Base-by-base conservation (phyloP, 2,888 invertebrate species). In the Nephrotoma appendiculata region DNA sequence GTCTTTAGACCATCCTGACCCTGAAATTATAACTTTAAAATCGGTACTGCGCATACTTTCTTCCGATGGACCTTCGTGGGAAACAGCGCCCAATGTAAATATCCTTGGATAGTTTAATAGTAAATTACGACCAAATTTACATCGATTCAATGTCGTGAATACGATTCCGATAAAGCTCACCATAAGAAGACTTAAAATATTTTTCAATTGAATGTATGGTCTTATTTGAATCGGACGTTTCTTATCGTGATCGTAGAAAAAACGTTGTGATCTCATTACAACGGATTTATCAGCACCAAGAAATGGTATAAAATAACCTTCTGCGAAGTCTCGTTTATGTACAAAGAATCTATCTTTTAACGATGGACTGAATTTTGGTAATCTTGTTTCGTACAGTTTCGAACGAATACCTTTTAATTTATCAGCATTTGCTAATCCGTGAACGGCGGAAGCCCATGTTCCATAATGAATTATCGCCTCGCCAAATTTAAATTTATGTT, bases 401-500 rank as follows among this genome's bases (percentile, higher is more conserved):
- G 92, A 91, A 45, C 98, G 93, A 9, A 98, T 90, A 0, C 91
- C 91, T 5, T 92, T 91, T 87, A 98, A 90, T 89, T 97, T 95
- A 86, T 92, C 88, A 1, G 91, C 89, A 90, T 95, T 92, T 0
- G 95, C 94, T 86, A 98, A 89, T 0, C 97, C 95, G 90, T 97
- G 92, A 5, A 99, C 94, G 0, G 96, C 94, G 0, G 98, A 98
- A 90, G 97, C 95, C 95, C 97, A 98, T 0, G 99, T 99, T 12
- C 96, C 98, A 90, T 94, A 96, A 92, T 99, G 95, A 71, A 96
- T 89, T 5, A 90, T 88, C 0, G 95, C 92, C 6, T 93, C 94
- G 1, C 88, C 88, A 12, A 86, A 71, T 0, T 88, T 87, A 2
- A 41, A 5, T 84, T 42, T 41, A 89, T 1, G 91, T 85, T 91